Base-by-base conservation (phyloP, 2,113 vertebrate genomes). In the Gorsachius goisagi region DNA sequence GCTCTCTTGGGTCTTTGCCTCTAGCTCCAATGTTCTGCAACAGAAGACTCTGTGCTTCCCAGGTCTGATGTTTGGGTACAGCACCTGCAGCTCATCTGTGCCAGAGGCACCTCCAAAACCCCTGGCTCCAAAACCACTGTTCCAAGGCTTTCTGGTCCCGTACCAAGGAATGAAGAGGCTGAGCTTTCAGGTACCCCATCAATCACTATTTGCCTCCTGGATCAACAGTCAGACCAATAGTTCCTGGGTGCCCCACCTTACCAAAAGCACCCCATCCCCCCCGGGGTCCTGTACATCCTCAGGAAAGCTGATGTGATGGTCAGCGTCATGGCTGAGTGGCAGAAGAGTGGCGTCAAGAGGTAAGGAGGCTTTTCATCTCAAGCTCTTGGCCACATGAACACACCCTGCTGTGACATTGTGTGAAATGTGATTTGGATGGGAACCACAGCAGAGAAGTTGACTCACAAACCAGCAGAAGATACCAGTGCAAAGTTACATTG, bases 401-500 rank as follows among this genome's bases (percentile, higher is more conserved):
- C 10, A 30, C 17, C 2, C 6, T 35, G 24, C 6, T 69, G 45
- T 69, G 30, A n/a, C 0, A 0, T 28, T 24, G 11, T 55, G 30
- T 41, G n/a, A 77, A 92, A 73, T 0, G 1, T 23, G 12, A 47
- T 39, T 76, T 73, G 26, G 9, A 16, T 49, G 32, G 41, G 62
- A 73, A 80, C 5, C 6, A 35, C 45, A 64, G 17, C 28, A 74
- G 45, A 76, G 27, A 62, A 56, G 45, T 63, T 0, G 2, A 41
- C 11, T 77, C 20, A 37, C 30, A 69, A 73, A 49, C 5, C 50
- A 77, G 20, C 22, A 82, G 41, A 47, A 0, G 79, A 66, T 80
- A 58, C 6, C 67, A 88, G 7, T 11, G 56, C n/a, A 33, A 77
- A 62, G 20, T 8, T 23, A 33, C 0, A 0, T 11, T 1, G 0